A percentile compares a stretch with the other conserved stretches of the same genome.
Conservation (phyloP, 2,888 invertebrate species). For the Eupithecia subumbrata region DNA sequence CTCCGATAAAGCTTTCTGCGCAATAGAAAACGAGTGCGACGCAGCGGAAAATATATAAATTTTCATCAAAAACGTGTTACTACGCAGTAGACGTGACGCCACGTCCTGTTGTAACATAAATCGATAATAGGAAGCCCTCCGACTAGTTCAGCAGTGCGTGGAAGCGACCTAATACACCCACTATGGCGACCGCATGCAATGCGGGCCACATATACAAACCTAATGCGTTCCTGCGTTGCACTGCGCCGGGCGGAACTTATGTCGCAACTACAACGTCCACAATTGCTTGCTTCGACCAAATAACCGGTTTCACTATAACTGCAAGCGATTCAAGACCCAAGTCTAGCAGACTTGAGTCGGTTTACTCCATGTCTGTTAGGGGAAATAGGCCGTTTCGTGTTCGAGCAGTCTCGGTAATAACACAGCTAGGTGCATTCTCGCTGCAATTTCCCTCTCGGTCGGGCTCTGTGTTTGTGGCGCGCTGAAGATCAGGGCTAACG, state of each 20-base stretch:
- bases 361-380: slow-evolving; percentile 48
- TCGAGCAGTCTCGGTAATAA: slow-evolving; percentile 72
- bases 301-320: slow-evolving; percentile 68
- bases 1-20: slow-evolving; percentile 63
- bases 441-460: slow-evolving; percentile 85
- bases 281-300: slow-evolving; percentile 75
- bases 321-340: slow-evolving; percentile 59
- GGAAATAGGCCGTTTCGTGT: slow-evolving; percentile 73
- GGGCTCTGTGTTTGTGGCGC: slow-evolving; percentile 84
- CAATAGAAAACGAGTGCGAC: slow-evolving; percentile 69
- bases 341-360: slow-evolving; percentile 51
- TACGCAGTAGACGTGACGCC: slow-evolving; percentile 58
- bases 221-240: slow-evolving; percentile 65
- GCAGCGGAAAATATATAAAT: slow-evolving; percentile 64
- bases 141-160: slow-evolving; percentile 84
- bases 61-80: slow-evolving; percentile 63
- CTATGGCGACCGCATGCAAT: slow-evolving; percentile 75
- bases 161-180: slow-evolving; percentile 83
- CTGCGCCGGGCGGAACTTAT: slow-evolving; percentile 72
- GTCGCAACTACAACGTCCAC: slow-evolving; percentile 76
- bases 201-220: slow-evolving; percentile 82
- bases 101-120: slow-evolving; percentile 76
- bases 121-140: slow-evolving; percentile 83
- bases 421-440: slow-evolving; percentile 84
- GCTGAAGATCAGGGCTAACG: slow-evolving; percentile 85